Base-by-base conservation (phyloP, 1,140 invertebrate genomes). In the Trissolcus basalis region DNA sequence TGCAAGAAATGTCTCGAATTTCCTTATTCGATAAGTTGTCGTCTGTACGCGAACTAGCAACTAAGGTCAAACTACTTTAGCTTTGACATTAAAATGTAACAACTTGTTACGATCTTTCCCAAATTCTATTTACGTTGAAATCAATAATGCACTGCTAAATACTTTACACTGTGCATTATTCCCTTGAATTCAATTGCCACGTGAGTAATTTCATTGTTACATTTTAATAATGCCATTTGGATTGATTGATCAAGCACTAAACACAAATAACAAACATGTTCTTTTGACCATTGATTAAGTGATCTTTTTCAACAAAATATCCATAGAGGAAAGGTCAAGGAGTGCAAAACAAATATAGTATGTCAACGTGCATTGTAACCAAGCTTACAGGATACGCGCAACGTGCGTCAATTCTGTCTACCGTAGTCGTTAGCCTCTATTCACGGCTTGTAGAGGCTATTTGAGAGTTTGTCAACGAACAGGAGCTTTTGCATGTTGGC, bases 371-470 rank as follows among this genome's bases (percentile, higher is more conserved):
- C 45, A 56, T 56, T 67, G 53, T 50, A 49, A 16, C 5, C 9
- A 5, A 14, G 27, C 15, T 5, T 32, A 11, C 13, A 32, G 12
- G 16, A 5, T 49, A 33, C 16, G 14, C 53, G 56, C 36, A 43
- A 27, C 45, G 44, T 41, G 35, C 51, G 49, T 27, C 47, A 32
- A 36, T 68, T 58, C 64, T 45, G 39, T 68, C 64, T 44, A 3
- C 54, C 36, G 39, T 68, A 47, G 55, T 68, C 19, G 19, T 27
- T 68, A 68, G 48, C 48, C 44, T 68, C 65, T 60, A 60, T 60
- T 69, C 65, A 54, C 48, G 50, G 41, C 9, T 36, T 15, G 14
- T 14, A 47, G 49, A 60, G 44, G 50, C 55, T 59, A 68, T 68
- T 68, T 19, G 55, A 44, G 49, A 59, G 55, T 59, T 68, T 54